Evolutionary conservation across 1,140 invertebrate species (phyloP), one percentile per base, ranked within the genome.

Genomic region (Cyphomyrmex costatus): DNA sequence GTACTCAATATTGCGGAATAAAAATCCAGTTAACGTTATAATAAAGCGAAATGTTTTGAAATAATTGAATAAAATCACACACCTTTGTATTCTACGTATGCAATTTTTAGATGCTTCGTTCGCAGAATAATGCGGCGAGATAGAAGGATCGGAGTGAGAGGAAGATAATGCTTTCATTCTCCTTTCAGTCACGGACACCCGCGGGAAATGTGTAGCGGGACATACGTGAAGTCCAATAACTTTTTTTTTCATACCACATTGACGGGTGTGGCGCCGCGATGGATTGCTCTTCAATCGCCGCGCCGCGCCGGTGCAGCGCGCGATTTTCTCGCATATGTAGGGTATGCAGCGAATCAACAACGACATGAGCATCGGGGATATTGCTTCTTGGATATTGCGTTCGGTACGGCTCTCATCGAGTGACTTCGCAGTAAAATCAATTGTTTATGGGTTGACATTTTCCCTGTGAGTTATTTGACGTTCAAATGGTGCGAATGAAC

Each of bases 301-400:
- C 49, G 49, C 16, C n/a, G n/a, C n/a, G 49, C n/a, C 60, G 19
- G 42, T 27, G 33, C 53, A 30, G 14, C 10, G 74, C 21, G 60
- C 21, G 66, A 53, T 82, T 70, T 53, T 82, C 49, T 33, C 51
- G 77, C n/a, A 16, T 70, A 80, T 24, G 77, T 71, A 42, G 46
- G 36, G 21, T 71, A 82, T 36, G 78, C 53, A 56, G 14, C 49
- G 30, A 80, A 80, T 82, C 51, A 58, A 53, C 46, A 53, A 80
- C 51, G 53, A 82, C 71, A 82, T 82, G 36, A 82, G 33, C 51
- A 70, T 58, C 65, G 63, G 33, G 4, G 66, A 82, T 82, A 82
- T 82, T 82, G 65, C 65, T 71, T 82, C 33, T 56, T 82, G 49
- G 51, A 71, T 82, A 82, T 82, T 73, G 66, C 66, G 6, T 27